These are phyloP conservation scores for human (Homo sapiens) DNA, from an alignment of 2,113 vertebrate species.

Conservation along the genomic window DNA sequence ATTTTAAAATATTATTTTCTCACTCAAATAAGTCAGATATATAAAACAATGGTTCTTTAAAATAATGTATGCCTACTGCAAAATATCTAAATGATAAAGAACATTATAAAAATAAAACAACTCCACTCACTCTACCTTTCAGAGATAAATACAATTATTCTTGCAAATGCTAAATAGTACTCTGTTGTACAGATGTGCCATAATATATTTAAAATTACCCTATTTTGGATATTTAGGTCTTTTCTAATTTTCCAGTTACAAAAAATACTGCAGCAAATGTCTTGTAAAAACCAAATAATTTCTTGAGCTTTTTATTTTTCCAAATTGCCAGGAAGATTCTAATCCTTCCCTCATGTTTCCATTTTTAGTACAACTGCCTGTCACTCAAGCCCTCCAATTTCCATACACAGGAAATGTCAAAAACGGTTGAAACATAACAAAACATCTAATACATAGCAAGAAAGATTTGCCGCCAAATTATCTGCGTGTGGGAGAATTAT, in stretches of 20 bases:
- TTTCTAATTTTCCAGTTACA: constrained; percentile 5
- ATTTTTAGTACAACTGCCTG: not conserved
- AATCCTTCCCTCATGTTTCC: not conserved
- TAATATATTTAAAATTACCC: not conserved
- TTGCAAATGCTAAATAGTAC: not conserved
- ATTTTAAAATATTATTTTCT: constrained; percentile 14
- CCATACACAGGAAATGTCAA: not conserved
- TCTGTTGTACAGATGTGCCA: not conserved
- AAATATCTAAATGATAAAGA: constrained; percentile 22
- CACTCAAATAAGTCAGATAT: not conserved
- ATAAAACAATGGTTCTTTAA: constrained; percentile 23
- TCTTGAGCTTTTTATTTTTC: constrained; percentile 35
- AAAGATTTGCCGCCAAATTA: not conserved
- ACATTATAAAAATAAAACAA: not conserved
- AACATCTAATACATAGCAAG: not conserved
- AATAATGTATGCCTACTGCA: not conserved
- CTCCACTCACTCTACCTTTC: not conserved
- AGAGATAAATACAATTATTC: not conserved
- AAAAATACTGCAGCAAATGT: not conserved
- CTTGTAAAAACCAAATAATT: not conserved
- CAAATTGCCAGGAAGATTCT: not conserved
- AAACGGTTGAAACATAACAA: not conserved
- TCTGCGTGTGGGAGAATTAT: not conserved
- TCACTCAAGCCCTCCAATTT: not conserved
- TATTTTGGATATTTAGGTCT: not conserved